Conservation (phyloP, 1,140 invertebrate genomes). For the Solenopsis invicta region DNA sequence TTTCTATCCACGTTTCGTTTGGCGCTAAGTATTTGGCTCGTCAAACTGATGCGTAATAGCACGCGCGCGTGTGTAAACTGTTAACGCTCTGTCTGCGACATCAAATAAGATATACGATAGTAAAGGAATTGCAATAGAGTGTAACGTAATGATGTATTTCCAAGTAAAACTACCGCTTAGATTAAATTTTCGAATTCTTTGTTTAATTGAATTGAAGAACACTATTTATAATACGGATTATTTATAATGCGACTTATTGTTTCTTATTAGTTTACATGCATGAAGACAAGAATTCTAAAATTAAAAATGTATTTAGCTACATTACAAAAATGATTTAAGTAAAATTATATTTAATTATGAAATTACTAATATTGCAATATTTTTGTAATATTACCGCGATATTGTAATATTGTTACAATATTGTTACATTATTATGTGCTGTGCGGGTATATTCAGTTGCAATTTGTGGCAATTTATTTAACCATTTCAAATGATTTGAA, state of each 20-base stretch:
- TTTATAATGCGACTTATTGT: neutral
- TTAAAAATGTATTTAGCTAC: too few species aligned
- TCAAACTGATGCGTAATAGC: slow-evolving; percentile 47
- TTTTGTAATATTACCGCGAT: too few species aligned
- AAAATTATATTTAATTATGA: too few species aligned
- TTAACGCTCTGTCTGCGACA: neutral
- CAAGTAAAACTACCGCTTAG: neutral
- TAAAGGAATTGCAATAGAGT: neutral
- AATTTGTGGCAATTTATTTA: too few species aligned
- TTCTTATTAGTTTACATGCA: neutral
- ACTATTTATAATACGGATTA: neutral
- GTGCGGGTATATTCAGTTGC: too few species aligned
- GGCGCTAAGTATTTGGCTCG: slow-evolving; percentile 52
- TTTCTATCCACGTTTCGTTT: slow-evolving; percentile 31
- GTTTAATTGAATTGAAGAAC: neutral
- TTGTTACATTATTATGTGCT: too few species aligned
- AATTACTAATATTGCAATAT: too few species aligned
- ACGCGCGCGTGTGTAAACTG: slow-evolving; percentile 25
- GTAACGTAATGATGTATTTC: neutral
- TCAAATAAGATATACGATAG: slow-evolving; percentile 33
- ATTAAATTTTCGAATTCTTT: neutral
- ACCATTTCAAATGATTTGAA: too few species aligned
- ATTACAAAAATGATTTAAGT: too few species aligned
- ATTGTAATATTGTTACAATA: too few species aligned
- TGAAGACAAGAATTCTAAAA: too few species aligned